These are phyloP conservation scores for Drosophila mojavensis DNA, from an alignment of 1,140 invertebrate species.

Conservation along the genomic window DNA sequence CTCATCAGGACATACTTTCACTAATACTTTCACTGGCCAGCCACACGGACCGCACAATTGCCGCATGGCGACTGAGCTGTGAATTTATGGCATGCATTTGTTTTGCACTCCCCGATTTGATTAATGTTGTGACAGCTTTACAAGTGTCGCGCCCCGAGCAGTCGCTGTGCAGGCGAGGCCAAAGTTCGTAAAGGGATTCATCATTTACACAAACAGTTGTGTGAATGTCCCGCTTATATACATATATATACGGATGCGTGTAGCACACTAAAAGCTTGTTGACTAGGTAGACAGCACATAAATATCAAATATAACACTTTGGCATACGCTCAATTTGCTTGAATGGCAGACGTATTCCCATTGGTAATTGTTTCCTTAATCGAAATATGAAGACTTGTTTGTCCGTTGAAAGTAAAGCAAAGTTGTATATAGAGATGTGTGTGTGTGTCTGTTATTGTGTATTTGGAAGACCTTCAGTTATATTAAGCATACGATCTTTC, in stretches of 20 bases:
- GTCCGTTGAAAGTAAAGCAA: not conserved
- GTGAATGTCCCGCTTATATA: conserved; percentile 6
- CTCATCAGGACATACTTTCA: conserved; percentile 36
- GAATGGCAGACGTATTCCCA: conserved; percentile 1
- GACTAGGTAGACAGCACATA: not conserved
- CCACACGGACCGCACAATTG: conserved; percentile 27
- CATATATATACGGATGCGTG: not conserved
- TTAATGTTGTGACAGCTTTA: conserved; percentile 69
- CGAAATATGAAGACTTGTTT: not conserved
- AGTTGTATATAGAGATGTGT: not conserved
- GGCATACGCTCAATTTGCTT: not conserved
- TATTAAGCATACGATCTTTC: conserved; percentile 16
- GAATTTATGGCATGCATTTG: conserved; percentile 67
- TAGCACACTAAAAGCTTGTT: conserved; percentile 12
- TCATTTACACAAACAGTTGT: conserved; percentile 52
- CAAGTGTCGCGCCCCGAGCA: conserved; percentile 59
- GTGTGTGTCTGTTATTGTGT: not conserved
- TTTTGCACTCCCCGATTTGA: conserved; percentile 62
- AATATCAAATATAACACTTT: conserved; percentile 1
- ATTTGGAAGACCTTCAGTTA: not conserved
- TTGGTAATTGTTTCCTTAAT: not conserved
- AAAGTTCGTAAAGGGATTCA: conserved; percentile 51
- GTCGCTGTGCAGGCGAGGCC: conserved; percentile 19
- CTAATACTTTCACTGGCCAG: conserved; percentile 47
- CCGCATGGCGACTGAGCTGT: conserved; percentile 37